phyloP scores from a whole-genome alignment of 1,140 invertebrate genomes.

The Drosophila grimshawi region DNA sequence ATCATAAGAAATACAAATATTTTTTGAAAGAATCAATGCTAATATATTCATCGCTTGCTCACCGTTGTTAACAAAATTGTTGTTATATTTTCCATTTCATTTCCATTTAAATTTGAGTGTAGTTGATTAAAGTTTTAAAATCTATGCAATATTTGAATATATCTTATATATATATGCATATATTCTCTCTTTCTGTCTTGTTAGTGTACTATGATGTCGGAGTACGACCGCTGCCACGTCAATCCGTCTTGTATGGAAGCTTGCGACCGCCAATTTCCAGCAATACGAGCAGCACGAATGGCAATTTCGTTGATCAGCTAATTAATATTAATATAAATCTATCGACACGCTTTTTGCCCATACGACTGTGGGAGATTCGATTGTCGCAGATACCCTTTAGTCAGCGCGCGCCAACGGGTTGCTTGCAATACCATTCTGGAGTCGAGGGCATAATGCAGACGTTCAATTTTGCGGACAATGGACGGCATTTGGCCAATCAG shows the following conservation, averaged over 20 bases:
- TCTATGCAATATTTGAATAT: too few relatives aligned
- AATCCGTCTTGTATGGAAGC: slow-evolving; percentile 70
- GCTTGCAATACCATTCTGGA: slow-evolving; percentile 89
- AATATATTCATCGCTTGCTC: too few relatives aligned
- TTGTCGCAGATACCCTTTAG: slow-evolving; percentile 90
- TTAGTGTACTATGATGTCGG: slow-evolving; percentile 89
- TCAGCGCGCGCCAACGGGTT: slow-evolving; percentile 89
- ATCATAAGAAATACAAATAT: too few relatives aligned
- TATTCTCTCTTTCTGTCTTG: slow-evolving; percentile 14
- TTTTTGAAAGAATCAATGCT: too few relatives aligned
- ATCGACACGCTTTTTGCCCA: slow-evolving; percentile 86
- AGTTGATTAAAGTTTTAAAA: too few relatives aligned
- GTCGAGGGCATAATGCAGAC: slow-evolving; percentile 87
- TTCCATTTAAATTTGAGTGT: too few relatives aligned
- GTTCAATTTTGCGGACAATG: slow-evolving; percentile 92
- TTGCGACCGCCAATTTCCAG: slow-evolving; percentile 48
- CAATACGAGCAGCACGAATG: slow-evolving; percentile 28
- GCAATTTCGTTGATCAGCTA: slow-evolving; percentile 39
- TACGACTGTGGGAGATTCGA: slow-evolving; percentile 91
- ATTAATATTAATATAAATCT: slow-evolving; percentile 74
- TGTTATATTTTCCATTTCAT: too few relatives aligned
- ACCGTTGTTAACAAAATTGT: too few relatives aligned
- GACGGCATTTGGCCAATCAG: slow-evolving; percentile 90
- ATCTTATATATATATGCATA: too few relatives aligned
- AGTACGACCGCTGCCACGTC: slow-evolving; percentile 61